Base-by-base conservation (phyloP, 2,797 vertebrate species). In the Neopelma chrysocephalum region DNA sequence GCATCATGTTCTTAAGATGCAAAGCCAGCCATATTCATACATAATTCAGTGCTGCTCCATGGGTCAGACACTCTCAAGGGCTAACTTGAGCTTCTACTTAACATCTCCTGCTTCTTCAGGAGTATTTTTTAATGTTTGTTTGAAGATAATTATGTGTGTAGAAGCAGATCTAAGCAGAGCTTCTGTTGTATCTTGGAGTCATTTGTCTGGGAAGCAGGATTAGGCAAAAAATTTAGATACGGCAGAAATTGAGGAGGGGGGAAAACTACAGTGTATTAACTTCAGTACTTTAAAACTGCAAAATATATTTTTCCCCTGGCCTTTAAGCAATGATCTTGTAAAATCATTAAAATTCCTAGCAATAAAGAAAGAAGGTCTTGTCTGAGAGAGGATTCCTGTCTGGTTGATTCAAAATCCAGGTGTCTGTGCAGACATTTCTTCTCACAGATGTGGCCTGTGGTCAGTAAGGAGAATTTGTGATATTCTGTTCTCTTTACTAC, bases 51-150 rank as follows among this genome's bases (percentile, higher is more conserved):
- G 38, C 43, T 65, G 45, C 64, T 92, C 42, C 32, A 10, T 57
- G 72, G 79, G 85, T 97, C 90, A 97, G 27, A 22, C 58, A 26
- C 38, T 92, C 38, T 96, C 80, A 90, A 84, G 82, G 62, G 76
- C 78, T 96, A 79, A 69, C 72, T 87, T 2, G 2, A 81, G 50
- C 56, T 94, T 88, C 81, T 90, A 8, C 57, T 76, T 96, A 89
- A 77, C 69, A 58, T 81, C 79, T 91, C 57, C 61, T 13, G 2
- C 76, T 40, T 92, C 56, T 95, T 88, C 58, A 68, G 60, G 69
- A 94, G 66, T 90, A 68, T 87, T 94, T 91, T 91, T 91, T 77
- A 84, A 51, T 90, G 65, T 94, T 96, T 93, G 70, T 87, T 93
- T 82, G 83, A 75, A 82, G 75, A 75, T 87, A 90, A 89, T 89